Evolutionary conservation across 2,888 invertebrate species (phyloP).

Genomic region (Cosmia trapezina): DNA sequence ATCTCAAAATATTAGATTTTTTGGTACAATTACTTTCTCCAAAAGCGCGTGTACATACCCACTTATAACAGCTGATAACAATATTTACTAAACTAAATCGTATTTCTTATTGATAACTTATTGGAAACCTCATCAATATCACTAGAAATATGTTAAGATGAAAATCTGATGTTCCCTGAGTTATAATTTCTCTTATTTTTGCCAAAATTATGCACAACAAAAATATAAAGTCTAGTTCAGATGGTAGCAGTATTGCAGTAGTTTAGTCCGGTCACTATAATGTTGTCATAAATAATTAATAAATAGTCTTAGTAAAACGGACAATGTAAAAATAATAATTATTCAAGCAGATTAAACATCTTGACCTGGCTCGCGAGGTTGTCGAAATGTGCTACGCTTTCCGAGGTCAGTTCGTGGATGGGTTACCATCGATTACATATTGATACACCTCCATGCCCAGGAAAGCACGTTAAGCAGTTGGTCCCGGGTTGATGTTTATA

Average conservation of each 20-base stretch:
- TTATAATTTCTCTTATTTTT: conserved; percentile 2
- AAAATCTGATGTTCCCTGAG: not conserved
- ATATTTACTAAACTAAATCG: not conserved
- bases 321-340: not conserved
- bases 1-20: not conserved
- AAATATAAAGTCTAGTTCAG: not conserved
- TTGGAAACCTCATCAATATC: not conserved
- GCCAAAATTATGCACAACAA: not conserved
- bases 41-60: conserved; percentile 8
- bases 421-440: too few relatives aligned
- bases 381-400: too few relatives aligned
- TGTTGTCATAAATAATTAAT: not conserved
- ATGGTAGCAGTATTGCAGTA: too few relatives aligned
- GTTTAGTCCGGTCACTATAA: not conserved
- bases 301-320: not conserved
- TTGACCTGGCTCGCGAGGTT: too few relatives aligned
- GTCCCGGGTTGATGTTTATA: too few relatives aligned
- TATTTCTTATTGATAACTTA: not conserved
- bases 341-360: too few relatives aligned
- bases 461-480: too few relatives aligned
- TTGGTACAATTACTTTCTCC: not conserved
- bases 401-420: too few relatives aligned
- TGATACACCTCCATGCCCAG: too few relatives aligned
- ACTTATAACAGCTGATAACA: not conserved
- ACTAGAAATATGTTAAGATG: not conserved